Evolutionary conservation across 2,113 vertebrate species (phyloP), one percentile per base, ranked within the genome.

Genomic region (Centropus unirufus): DNA sequence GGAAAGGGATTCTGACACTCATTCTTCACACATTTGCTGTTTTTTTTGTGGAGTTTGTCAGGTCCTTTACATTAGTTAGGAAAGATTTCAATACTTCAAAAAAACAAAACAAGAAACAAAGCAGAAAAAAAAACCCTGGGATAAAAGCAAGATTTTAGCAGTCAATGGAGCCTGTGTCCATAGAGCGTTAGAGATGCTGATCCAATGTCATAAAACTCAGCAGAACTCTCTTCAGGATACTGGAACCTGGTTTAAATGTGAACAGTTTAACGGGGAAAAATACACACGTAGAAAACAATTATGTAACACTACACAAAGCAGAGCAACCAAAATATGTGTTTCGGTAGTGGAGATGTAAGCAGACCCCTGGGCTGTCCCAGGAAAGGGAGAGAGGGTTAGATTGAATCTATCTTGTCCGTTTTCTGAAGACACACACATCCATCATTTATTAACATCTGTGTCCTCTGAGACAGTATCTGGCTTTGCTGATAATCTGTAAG

Each of bases 401-500:
- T 34, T 11, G 32, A 23, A 39, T 88, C 52, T 12, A 0, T 36
- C 11, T 61, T 54, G 14, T 36, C 54, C 8, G 3, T 69, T 80
- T 81, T 26, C 92, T 67, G 39, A 9, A 73, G 88, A 19, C 20
- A 3, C 42, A 26, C 10, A 18, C 23, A 13, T 7, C 9, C 62
- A 14, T 86, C 55, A 16, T 20, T 93, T 26, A 78, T 64, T 63
- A 72, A 11, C 46, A 36, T 39, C 23, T 21, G 0, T 12, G 64
- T 66, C 68, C 92, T n/a, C 68, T 6, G 34, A 26, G 79, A 47
- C 15, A 1, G 63, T 58, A 3, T 62, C 83, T 89, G 86, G 52
- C 73, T 93, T 68, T 78, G 64, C 94, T 83, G 92, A 78, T 90
- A 58, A 83, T 92, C 94, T 84, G 1, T 64, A 67, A 78, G 86